These are phyloP conservation scores for Lutraria lutraria DNA, from an alignment of 2,888 invertebrate species.

Conservation along the genomic window DNA sequence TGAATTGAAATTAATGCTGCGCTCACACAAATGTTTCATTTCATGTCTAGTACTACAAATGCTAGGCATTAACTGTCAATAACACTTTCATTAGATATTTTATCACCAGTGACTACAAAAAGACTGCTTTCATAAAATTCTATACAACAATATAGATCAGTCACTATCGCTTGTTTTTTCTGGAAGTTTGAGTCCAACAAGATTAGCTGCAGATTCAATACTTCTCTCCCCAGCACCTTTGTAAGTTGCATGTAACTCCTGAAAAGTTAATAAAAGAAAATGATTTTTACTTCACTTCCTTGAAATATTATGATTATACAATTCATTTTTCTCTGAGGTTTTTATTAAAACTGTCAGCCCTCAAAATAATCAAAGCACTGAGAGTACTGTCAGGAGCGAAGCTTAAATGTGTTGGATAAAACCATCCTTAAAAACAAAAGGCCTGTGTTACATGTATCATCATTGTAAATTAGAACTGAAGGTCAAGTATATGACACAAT, in stretches of 20 bases:
- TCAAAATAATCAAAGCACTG: no score
- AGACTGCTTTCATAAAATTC: background rate
- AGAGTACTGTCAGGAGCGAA: no score
- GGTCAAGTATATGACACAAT: no score
- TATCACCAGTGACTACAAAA: background rate
- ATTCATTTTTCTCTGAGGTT: background rate
- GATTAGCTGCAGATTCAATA: constrained; percentile 92
- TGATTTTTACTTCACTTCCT: background rate
- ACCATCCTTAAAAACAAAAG: no score
- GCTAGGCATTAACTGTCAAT: background rate
- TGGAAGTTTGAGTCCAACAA: constrained; percentile 95
- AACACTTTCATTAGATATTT: background rate
- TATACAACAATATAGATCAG: background rate
- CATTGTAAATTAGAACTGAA: no score
- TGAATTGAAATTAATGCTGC: no score
- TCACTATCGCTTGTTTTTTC: constrained; percentile 36
- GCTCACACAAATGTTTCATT: no score
- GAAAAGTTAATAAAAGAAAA: constrained; percentile 31
- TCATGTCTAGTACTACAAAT: no score
- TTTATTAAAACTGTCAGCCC: background rate
- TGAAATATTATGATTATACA: background rate
- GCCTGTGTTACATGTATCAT: no score
- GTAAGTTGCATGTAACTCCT: constrained; percentile 91
- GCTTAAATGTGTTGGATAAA: no score
- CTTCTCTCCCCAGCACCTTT: constrained; percentile 93